Conservation (phyloP, 2,797 vertebrate species). For the Protosalanx chinensis region DNA sequence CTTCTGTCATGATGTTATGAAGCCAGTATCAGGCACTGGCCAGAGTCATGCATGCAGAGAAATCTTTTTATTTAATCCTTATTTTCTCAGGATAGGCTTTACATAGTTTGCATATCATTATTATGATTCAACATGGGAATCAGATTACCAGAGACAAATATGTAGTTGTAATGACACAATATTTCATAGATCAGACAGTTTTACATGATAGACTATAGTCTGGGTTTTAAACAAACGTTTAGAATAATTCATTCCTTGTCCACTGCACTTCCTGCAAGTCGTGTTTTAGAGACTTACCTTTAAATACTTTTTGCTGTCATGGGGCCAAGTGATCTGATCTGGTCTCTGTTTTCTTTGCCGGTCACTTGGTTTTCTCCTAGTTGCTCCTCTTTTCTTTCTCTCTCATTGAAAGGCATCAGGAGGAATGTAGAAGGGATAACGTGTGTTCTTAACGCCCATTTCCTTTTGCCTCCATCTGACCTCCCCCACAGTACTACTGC, state of each 20-base stretch:
- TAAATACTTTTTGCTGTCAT: not conserved
- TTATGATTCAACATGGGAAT: not conserved
- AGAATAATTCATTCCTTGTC: too few relatives aligned
- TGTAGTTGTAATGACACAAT: too few relatives aligned
- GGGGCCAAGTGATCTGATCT: not conserved
- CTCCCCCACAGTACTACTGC: constrained; percentile 54
- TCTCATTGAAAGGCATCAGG: constrained; percentile 31
- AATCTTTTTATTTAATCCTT: not conserved
- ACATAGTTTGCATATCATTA: not conserved
- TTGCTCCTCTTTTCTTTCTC: constrained; percentile 29
- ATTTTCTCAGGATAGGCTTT: not conserved
- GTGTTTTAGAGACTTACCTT: constrained; percentile 6
- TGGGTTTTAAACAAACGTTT: too few relatives aligned
- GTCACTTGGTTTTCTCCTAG: constrained; percentile 14
- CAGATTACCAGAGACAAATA: not conserved
- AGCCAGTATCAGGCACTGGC: constrained; percentile 1
- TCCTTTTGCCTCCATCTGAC: constrained; percentile 60
- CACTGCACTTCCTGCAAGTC: not conserved
- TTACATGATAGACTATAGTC: too few relatives aligned
- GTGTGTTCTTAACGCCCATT: constrained; percentile 67
- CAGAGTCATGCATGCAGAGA: not conserved
- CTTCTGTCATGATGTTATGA: constrained; percentile 33
- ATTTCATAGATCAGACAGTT: too few relatives aligned
- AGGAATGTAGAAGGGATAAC: constrained; percentile 67
- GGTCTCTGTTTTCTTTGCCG: not conserved